phyloP scores from a whole-genome alignment of 2,113 vertebrate species.

The Pycnonotus jocosus region DNA sequence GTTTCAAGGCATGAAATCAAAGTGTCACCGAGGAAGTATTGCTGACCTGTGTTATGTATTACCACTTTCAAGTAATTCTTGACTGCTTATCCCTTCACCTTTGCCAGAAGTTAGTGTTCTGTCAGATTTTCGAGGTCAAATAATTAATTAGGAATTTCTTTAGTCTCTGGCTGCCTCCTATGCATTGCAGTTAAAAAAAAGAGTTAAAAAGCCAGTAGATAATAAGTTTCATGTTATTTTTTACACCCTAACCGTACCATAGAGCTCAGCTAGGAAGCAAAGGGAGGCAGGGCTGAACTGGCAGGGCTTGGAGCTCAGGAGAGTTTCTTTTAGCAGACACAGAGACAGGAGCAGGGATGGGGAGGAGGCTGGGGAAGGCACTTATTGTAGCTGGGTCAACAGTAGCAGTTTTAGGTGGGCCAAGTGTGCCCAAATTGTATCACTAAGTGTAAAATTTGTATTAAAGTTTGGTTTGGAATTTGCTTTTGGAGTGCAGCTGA shows the following conservation, averaged over 20 bases:
- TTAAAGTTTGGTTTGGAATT: conserved; percentile 28
- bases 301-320: background rate
- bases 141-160: background rate
- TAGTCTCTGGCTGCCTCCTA: background rate
- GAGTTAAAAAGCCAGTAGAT: background rate
- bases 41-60: background rate
- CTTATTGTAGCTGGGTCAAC: background rate
- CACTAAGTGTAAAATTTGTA: background rate
- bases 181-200: background rate
- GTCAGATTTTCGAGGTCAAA: background rate
- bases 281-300: background rate
- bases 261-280: background rate
- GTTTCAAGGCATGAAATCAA: background rate
- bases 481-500: conserved; percentile 10
- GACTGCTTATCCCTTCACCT: background rate
- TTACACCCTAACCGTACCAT: background rate
- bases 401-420: background rate
- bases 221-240: background rate
- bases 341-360: background rate
- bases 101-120: background rate
- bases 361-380: background rate
- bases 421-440: background rate
- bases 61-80: background rate
- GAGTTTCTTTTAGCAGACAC: background rate
- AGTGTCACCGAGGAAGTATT: background rate